Percentiles rank a stretch among this genome's conserved stretches.
These are phyloP conservation scores for Varanus salvator DNA, from an alignment of 2,113 vertebrate genomes.

Conservation along the genomic window DNA sequence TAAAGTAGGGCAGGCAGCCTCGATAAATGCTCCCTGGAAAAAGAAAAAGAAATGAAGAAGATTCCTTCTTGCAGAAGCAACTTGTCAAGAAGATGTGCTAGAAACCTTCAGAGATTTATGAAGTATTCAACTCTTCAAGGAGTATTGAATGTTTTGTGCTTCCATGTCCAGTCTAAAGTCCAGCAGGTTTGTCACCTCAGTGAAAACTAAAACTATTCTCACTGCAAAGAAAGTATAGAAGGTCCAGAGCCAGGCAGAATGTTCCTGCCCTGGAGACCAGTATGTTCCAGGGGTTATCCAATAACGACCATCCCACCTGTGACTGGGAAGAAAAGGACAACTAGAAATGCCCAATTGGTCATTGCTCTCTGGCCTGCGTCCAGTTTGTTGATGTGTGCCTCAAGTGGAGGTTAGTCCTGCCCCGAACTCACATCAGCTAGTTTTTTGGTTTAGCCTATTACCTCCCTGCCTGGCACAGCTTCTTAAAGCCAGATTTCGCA, in stretches of 20 bases:
- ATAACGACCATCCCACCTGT: neutral
- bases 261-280: neutral
- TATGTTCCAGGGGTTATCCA: neutral
- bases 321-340: neutral
- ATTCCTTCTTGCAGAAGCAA: neutral
- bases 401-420: neutral
- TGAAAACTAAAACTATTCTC: neutral
- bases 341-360: neutral
- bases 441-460: conserved; percentile 1
- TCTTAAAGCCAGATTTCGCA: neutral
- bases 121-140: neutral
- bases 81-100: neutral
- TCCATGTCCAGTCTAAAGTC: neutral
- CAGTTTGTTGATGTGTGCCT: neutral
- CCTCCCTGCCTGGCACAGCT: neutral
- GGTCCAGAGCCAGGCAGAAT: neutral
- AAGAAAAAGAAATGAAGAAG: neutral
- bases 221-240: neutral
- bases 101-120: neutral
- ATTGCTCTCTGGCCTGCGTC: neutral
- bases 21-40: neutral
- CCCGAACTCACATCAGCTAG: neutral
- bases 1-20: neutral
- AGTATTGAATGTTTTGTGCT: neutral
- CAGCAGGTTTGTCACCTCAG: neutral